These are phyloP conservation scores for Psylliodes chrysocephalus DNA, from an alignment of 2,888 invertebrate genomes.

Conservation along the genomic window DNA sequence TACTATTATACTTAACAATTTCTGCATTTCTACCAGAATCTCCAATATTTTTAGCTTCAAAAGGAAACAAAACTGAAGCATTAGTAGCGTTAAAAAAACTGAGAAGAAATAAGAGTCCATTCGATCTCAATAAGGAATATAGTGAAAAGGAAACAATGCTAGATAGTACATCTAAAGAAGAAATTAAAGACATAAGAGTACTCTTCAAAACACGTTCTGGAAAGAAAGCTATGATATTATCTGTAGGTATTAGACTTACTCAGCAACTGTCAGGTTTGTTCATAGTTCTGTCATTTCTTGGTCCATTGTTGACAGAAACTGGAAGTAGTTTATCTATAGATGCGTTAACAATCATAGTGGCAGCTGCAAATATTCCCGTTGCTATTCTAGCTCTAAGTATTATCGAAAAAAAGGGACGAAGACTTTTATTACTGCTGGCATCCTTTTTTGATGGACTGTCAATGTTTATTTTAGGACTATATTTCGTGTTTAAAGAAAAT, in stretches of 20 bases:
- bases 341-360: background rate
- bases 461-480: too few species aligned
- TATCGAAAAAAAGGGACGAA: too few species aligned
- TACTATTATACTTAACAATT: slow-evolving; percentile 30
- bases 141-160: slow-evolving; percentile 39
- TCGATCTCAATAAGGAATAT: too few species aligned
- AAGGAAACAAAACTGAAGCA: slow-evolving; percentile 71
- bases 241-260: background rate
- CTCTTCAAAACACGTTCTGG: too few species aligned
- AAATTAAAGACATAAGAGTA: too few species aligned
- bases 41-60: slow-evolving; percentile 40
- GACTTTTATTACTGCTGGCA: too few species aligned
- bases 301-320: background rate
- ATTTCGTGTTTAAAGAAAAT: too few species aligned
- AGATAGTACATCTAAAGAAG: slow-evolving; percentile 18
- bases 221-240: background rate
- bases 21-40: slow-evolving; percentile 40
- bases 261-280: too few species aligned
- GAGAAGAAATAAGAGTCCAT: slow-evolving; percentile 15
- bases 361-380: background rate
- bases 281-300: too few species aligned
- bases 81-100: slow-evolving; percentile 61
- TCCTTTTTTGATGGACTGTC: too few species aligned
- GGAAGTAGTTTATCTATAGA: background rate
- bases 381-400: too few species aligned